Percentiles rank a stretch among this genome's conserved stretches.
phyloP scores from a whole-genome alignment of 2,888 invertebrate species.

The Ischnura elegans region DNA sequence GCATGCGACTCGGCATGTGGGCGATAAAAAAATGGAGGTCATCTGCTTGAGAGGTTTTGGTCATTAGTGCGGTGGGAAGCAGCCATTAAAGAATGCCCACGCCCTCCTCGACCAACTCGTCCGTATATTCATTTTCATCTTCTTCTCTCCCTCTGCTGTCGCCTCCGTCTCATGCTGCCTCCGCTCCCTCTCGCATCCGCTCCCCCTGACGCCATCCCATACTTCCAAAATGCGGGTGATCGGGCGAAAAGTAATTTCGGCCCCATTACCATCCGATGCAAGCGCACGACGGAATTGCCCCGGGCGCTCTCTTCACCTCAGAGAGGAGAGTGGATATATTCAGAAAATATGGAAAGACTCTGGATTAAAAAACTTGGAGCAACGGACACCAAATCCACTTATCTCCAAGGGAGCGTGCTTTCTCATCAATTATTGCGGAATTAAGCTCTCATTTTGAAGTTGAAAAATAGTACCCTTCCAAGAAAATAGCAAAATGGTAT shows the following conservation, averaged over 20 bases:
- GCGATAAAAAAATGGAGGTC: conserved; percentile 9
- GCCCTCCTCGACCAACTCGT: neutral
- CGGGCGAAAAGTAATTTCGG: neutral
- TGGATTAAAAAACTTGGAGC: neutral
- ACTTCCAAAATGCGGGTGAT: neutral
- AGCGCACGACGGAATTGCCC: neutral
- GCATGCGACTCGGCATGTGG: neutral
- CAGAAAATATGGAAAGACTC: neutral
- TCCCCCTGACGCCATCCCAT: too few relatives aligned
- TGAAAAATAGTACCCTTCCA: too few relatives aligned
- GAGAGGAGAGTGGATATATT: neutral
- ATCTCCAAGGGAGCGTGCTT: too few relatives aligned
- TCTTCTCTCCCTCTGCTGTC: neutral
- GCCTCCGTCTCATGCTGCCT: too few relatives aligned
- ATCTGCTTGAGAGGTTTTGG: conserved; percentile 14
- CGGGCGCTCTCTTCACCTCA: neutral
- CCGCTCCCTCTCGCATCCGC: too few relatives aligned
- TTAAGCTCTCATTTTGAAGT: neutral
- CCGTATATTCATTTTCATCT: neutral
- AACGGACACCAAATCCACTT: neutral
- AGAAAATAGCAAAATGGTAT: too few relatives aligned
- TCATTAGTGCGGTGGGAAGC: neutral
- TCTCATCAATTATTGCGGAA: neutral
- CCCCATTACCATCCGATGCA: neutral
- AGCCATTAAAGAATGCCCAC: neutral